Evolutionary conservation across 2,888 invertebrate genomes (phyloP), one percentile per base, ranked within the genome.

Genomic region (Lycaena phlaeas): DNA sequence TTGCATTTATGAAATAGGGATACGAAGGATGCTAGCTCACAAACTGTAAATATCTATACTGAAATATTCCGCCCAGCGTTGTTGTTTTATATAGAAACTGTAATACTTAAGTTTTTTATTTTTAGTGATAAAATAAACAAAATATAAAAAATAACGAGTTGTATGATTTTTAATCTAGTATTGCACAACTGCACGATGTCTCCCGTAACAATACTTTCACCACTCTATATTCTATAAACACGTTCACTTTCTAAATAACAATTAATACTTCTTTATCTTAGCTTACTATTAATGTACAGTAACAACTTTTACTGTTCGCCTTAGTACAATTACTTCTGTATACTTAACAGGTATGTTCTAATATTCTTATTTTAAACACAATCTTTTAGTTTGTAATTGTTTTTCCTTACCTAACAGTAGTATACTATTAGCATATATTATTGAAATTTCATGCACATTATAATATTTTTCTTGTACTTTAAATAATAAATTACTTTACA

Each of bases 121-220:
- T 77, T 81, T 79, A 84, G 82, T 81, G 70, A 79, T 78, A 84
- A 81, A 84, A 85, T 81, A 79, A 81, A 82, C 70, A 76, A 75
- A 77, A 72, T 49, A 70, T 60, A 64, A 75, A 76, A 77, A 64
- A 52, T 59, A 49, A 49, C 36, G 34, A 52, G 62, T 69, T 70
- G 68, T 72, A 61, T 69, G 49, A 71, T 64, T 67, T 71, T 34
- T 74, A 48, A 64, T 54, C 65, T 70, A 64, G 61, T 57, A 51
- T 57, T 61, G 70, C 72, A 74, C 72, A 55, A 37, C 58, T 60
- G 74, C 73, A 74, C 76, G 50, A 42, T 51, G 46, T 62, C 63
- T 64, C 59, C 64, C 57, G 45, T 75, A 73, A 75, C 72, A 54
- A 53, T 53, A 67, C 61, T 59, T 57, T 63, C 66, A 68, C 65